Conservation (phyloP, 2,113 vertebrate species). For the Strigops habroptila region DNA sequence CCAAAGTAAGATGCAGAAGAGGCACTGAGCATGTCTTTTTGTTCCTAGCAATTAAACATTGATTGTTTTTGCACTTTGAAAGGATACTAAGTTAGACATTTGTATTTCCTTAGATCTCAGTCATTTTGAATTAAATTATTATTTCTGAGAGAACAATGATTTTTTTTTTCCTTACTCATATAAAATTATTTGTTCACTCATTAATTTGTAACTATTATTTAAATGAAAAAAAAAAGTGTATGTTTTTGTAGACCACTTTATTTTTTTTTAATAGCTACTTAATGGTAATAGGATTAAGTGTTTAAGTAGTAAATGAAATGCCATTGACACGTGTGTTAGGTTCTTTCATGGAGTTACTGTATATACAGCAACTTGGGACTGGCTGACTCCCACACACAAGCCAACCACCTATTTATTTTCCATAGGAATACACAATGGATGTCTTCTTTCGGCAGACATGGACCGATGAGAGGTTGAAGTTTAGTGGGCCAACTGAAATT, state of each 20-base stretch:
- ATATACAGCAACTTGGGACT: neutral
- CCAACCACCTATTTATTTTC: neutral
- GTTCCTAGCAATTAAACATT: neutral
- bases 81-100: neutral
- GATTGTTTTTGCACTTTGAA: neutral
- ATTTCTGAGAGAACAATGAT: neutral
- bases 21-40: neutral
- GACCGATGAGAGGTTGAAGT: conserved; percentile 90
- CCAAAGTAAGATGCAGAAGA: neutral
- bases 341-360: neutral
- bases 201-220: neutral
- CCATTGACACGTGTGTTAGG: neutral
- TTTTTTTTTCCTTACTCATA: neutral
- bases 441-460: conserved; percentile 98
- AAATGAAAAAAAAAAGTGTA: neutral
- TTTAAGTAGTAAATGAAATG: conserved; percentile 1
- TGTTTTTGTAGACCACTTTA: neutral
- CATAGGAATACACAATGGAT: conserved; percentile 98
- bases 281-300: conserved; percentile 17
- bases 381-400: neutral
- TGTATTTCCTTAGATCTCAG: neutral
- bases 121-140: neutral
- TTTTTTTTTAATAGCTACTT: conserved; percentile 29
- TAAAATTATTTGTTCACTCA: neutral
- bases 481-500: conserved; percentile 91